A percentile compares a stretch with the other conserved stretches of the same genome.
Evolutionary conservation across 2,797 vertebrate species (phyloP).

Genomic region (Argya squamiceps): DNA sequence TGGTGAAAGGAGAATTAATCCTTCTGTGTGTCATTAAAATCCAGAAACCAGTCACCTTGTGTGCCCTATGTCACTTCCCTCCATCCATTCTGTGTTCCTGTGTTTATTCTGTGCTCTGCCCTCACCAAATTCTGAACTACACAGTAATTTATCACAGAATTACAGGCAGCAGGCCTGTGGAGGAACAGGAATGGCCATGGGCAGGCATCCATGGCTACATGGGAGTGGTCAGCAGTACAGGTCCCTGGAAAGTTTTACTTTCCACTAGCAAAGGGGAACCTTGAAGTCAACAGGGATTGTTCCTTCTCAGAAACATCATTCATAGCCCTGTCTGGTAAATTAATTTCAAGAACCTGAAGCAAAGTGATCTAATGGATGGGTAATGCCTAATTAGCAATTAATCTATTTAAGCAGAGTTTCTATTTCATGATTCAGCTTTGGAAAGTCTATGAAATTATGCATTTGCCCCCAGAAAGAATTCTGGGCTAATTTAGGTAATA

Average conservation of each 20-base stretch:
- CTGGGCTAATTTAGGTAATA: not conserved
- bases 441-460: not conserved
- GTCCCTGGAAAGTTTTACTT: not conserved
- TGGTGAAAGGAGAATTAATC: not conserved
- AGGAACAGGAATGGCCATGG: not conserved
- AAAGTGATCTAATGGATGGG: rapidly evolving
- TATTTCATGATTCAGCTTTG: not conserved
- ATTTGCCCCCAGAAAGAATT: not conserved
- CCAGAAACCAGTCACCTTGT: not conserved
- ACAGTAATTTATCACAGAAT: not conserved
- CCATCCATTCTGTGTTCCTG: not conserved
- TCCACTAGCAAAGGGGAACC: not conserved
- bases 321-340: not conserved
- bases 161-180: not conserved
- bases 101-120: not conserved
- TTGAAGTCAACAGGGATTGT: not conserved
- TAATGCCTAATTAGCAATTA: not conserved
- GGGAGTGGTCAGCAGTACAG: not conserved
- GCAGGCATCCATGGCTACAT: not conserved
- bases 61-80: not conserved
- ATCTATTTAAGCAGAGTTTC: not conserved
- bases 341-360: not conserved
- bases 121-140: not conserved
- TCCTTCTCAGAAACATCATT: not conserved
- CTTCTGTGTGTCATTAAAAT: not conserved